Percentiles rank a stretch among this genome's conserved stretches.
phyloP scores from a whole-genome alignment of 2,888 invertebrate genomes.

The Rotaria sp. region DNA sequence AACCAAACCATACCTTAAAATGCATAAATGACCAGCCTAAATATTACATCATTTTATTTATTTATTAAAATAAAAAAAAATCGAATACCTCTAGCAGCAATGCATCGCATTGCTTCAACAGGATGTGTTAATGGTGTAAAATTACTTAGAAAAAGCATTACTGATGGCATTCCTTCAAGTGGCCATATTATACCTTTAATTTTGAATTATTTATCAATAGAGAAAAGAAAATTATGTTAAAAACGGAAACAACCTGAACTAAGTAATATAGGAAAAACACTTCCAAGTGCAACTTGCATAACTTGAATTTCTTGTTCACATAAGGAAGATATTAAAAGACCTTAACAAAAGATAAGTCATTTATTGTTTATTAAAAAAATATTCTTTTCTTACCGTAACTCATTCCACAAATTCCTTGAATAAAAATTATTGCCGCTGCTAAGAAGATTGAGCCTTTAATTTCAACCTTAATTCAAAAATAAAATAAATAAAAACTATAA shows the following conservation, averaged over 20 bases:
- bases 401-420: conserved; percentile 90
- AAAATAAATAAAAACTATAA: neutral
- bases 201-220: conserved; percentile 39
- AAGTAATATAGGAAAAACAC: conserved; percentile 79
- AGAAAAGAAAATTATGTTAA: neutral
- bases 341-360: neutral
- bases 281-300: conserved; percentile 81
- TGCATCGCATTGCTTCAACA: conserved; percentile 67
- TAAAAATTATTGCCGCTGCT: conserved; percentile 74
- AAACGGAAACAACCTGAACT: conserved; percentile 66
- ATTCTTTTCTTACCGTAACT: conserved; percentile 68
- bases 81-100: conserved; percentile 49
- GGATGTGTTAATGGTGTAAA: conserved; percentile 73
- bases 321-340: conserved; percentile 78
- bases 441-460: conserved; percentile 77
- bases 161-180: conserved; percentile 82
- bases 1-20: conserved; percentile 40
- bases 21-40: conserved; percentile 36
- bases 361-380: neutral
- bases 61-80: too few species aligned
- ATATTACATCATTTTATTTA: too few species aligned
- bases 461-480: conserved; percentile 66
- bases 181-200: conserved; percentile 83
- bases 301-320: conserved; percentile 85
- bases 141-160: conserved; percentile 68